Evolutionary conservation across 2,113 vertebrate species (phyloP), one percentile per base, ranked within the genome.

Genomic region (Geothlypis trichas): DNA sequence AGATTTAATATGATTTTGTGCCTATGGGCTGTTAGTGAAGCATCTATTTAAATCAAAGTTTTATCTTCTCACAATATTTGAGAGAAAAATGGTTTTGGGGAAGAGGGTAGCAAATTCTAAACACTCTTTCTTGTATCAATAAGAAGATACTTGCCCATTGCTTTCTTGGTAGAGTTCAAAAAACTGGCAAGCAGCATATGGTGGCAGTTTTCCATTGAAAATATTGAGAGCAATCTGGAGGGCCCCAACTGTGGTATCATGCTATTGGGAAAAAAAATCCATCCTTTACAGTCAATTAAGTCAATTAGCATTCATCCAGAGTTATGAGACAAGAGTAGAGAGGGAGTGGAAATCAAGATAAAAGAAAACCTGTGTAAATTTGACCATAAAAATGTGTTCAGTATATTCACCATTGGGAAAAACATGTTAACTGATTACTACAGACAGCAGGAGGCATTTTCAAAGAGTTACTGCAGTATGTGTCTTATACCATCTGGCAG

Each of bases 101-200:
- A 83, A 65, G 8, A 27, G 13, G 17, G 4, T 73, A 90, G 21
- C 17, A 68, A 76, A 68, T 79, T 92, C 26, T 21, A 71, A 80
- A 59, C 13, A 39, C 27, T 66, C 11, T 17, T 73, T 84, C n/a
- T 89, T 74, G 47, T 21, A 49, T 20, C 75, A 24, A 15, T 82
- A 47, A 76, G 58, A 77, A 61, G 59, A 80, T 91, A 98, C 98
- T 97, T 98, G 98, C 99, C 98, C 98, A 67, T 98, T 97, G 93
- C 97, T 92, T 86, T 98, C 98, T 61, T 98, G 94, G 91, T 99
- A 98, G 96, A 99, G 96, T 96, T 99, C 99, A 96, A 98, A 98
- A 76, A 99, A 86, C 65, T 99, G 98, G 97, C 98, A 99, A 87
- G 99, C 96, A 52, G 98, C 98, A 2, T 99, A 99, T 24, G 99